Conservation (phyloP, 2,113 vertebrate species). For the Bambusicola thoracicus region DNA sequence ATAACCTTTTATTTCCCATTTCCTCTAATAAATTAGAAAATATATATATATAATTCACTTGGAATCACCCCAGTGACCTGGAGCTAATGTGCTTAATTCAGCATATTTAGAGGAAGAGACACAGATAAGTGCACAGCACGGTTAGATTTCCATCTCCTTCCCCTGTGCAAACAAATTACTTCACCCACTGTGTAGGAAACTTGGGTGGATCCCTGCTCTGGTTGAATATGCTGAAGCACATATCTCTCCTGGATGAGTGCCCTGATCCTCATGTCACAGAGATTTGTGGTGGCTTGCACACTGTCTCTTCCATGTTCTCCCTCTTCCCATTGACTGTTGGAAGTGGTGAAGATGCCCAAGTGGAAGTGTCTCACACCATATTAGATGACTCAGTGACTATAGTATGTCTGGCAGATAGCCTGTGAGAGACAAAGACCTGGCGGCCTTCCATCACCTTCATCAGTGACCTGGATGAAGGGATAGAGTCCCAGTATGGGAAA, state of each 20-base stretch:
- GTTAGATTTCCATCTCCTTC: neutral
- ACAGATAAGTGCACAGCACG: neutral
- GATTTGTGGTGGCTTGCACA: neutral
- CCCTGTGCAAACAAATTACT: neutral
- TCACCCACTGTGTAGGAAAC: neutral
- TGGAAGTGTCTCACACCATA: neutral
- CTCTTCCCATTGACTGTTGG: neutral
- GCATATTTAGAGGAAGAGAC: neutral
- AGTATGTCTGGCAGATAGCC: neutral
- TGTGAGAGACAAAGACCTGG: neutral
- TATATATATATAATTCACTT: neutral
- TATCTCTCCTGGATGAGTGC: neutral
- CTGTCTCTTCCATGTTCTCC: neutral
- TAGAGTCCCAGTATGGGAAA: neutral
- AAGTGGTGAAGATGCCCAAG: neutral
- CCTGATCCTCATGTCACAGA: neutral
- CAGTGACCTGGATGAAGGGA: too few species aligned
- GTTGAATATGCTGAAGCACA: neutral
- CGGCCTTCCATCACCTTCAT: too few species aligned
- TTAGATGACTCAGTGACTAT: neutral
- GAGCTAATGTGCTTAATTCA: neutral
- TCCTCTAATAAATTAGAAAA: neutral
- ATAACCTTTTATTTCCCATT: neutral
- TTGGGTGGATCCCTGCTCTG: neutral
- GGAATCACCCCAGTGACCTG: neutral